phyloP scores from a whole-genome alignment of 2,797 vertebrate species.

The Urocyon cinereoargenteus region DNA sequence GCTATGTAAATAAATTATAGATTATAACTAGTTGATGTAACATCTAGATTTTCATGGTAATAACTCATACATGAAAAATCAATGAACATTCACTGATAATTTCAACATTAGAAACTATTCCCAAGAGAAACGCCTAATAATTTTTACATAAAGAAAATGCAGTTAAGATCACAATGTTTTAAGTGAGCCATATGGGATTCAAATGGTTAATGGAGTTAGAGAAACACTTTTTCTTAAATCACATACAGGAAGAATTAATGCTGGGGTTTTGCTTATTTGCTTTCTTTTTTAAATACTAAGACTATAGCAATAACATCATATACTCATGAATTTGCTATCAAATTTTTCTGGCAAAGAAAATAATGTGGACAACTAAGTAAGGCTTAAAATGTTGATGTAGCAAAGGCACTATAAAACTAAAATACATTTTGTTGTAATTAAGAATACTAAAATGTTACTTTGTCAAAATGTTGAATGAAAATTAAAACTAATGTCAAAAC shows the following conservation, averaged over 20 bases:
- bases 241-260: not conserved
- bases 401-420: not conserved
- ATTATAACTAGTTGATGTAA: slow-evolving; percentile 10
- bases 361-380: not conserved
- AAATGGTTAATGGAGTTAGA: not conserved
- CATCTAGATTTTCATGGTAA: not conserved
- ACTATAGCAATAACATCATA: not conserved
- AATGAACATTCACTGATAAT: slow-evolving; percentile 1
- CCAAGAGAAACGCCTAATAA: not conserved
- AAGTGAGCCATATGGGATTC: not conserved
- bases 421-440: slow-evolving; percentile 34
- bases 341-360: slow-evolving; percentile 34
- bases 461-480: slow-evolving; percentile 26
- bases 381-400: not conserved
- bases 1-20: not conserved
- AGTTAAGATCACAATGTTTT: not conserved
- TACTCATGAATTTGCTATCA: not conserved
- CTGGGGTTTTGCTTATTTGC: not conserved
- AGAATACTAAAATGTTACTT: slow-evolving; percentile 3
- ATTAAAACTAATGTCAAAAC: slow-evolving; percentile 27
- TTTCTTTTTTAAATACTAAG: slow-evolving; percentile 28
- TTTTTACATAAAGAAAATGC: slow-evolving; percentile 36
- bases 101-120: slow-evolving; percentile 27
- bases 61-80: not conserved
- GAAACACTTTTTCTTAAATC: slow-evolving; percentile 23